phyloP scores from a whole-genome alignment of 1,140 invertebrate species.

The Papilio dardanus region DNA sequence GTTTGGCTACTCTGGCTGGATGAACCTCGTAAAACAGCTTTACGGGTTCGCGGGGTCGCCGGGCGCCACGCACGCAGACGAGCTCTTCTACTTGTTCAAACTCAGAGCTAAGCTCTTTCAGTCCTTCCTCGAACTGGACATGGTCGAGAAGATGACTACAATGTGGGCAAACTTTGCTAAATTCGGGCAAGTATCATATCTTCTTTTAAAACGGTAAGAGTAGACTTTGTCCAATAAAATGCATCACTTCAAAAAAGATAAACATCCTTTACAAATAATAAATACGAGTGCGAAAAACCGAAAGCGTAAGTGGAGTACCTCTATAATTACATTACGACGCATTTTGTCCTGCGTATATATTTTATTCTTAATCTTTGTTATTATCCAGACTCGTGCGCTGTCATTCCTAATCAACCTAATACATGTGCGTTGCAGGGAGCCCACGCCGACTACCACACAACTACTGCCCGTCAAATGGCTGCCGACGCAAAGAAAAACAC shows the following conservation, averaged over 20 bases:
- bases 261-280: not conserved
- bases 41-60: slow-evolving; percentile 48
- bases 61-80: slow-evolving; percentile 71
- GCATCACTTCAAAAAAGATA: not conserved
- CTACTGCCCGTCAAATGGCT: slow-evolving; percentile 53
- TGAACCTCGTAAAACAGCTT: slow-evolving; percentile 60
- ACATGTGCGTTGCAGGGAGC: slow-evolving; percentile 53
- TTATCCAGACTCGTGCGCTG: slow-evolving; percentile 19
- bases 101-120: slow-evolving; percentile 47
- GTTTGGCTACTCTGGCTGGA: slow-evolving; percentile 58
- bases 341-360: no score
- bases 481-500: slow-evolving; percentile 45
- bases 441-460: slow-evolving; percentile 46
- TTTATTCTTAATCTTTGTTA: slow-evolving; percentile 10
- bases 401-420: slow-evolving; percentile 32
- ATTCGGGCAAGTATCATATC: slow-evolving; percentile 53
- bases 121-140: slow-evolving; percentile 51
- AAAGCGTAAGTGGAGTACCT: no score
- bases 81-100: slow-evolving; percentile 72
- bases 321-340: not conserved
- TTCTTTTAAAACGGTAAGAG: not conserved
- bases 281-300: not conserved
- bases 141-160: slow-evolving; percentile 57
- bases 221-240: not conserved
- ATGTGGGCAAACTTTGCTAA: slow-evolving; percentile 74